A percentile compares a stretch with the other conserved stretches of the same genome.
These are phyloP conservation scores for Noctilio leporinus DNA, from an alignment of 2,113 vertebrate genomes.

Conservation along the genomic window DNA sequence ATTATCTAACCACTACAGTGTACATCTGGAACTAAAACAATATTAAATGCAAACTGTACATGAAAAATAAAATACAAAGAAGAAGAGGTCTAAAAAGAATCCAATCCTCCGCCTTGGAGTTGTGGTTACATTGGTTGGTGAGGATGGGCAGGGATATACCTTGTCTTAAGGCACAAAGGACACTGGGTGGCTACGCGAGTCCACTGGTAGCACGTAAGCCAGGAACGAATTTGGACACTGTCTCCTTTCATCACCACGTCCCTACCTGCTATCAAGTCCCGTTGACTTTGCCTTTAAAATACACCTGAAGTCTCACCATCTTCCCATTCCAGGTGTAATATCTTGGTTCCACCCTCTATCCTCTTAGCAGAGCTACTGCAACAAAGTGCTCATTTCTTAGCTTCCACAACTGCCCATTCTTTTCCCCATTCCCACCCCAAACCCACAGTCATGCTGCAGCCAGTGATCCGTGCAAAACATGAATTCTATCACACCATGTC, in stretches of 20 bases:
- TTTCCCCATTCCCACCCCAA: background rate
- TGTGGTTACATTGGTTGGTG: background rate
- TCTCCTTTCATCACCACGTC: background rate
- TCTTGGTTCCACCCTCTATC: background rate
- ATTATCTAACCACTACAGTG: background rate
- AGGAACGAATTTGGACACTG: background rate
- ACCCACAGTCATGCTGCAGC: background rate
- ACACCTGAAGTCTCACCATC: background rate
- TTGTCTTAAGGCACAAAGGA: background rate
- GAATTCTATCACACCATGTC: background rate
- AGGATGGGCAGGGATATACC: background rate
- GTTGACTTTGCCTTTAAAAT: background rate
- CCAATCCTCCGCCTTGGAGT: background rate
- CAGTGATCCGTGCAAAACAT: background rate
- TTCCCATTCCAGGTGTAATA: background rate
- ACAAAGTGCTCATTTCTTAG: background rate
- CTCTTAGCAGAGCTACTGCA: background rate
- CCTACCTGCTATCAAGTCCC: background rate
- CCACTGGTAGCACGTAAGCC: background rate
- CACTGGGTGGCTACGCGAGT: background rate
- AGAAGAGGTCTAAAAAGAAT: background rate
- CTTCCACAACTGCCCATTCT: background rate
- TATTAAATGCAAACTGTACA: background rate
- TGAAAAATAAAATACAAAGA: background rate
- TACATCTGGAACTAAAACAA: background rate